Evolutionary conservation across 2,797 vertebrate species (phyloP).

Genomic region (Podarcis siculus): DNA sequence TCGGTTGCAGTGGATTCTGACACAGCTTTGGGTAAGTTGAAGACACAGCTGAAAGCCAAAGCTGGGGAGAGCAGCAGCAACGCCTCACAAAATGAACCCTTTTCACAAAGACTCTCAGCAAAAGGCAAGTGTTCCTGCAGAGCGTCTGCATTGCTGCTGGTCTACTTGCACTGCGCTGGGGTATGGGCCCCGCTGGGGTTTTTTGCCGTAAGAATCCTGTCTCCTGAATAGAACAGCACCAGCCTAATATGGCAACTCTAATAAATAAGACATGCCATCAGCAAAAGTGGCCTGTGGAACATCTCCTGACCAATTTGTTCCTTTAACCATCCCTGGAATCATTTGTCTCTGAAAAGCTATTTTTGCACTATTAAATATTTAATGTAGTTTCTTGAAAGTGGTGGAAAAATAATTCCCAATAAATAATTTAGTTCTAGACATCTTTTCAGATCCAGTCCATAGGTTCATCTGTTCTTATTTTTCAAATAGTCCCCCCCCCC

Average conservation of each 20-base stretch:
- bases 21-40: not conserved
- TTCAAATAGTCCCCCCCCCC: not conserved
- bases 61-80: too few species aligned
- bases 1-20: not conserved
- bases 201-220: not conserved
- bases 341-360: not conserved
- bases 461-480: not conserved
- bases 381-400: not conserved
- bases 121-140: too few species aligned
- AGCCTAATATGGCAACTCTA: not conserved
- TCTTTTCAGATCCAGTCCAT: not conserved
- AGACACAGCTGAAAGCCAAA: not conserved
- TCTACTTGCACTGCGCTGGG: too few species aligned
- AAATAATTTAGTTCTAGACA: not conserved
- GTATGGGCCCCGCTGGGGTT: too few species aligned
- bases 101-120: too few species aligned
- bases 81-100: too few species aligned
- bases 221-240: not conserved
- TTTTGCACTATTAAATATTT: constrained; percentile 23
- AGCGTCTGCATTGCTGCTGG: not conserved
- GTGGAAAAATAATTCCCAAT: not conserved
- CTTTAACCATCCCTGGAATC: not conserved
- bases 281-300: not conserved
- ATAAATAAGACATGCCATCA: not conserved
- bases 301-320: not conserved